Base-by-base conservation (phyloP, 2,113 vertebrate genomes). In the Physeter macrocephalus region DNA sequence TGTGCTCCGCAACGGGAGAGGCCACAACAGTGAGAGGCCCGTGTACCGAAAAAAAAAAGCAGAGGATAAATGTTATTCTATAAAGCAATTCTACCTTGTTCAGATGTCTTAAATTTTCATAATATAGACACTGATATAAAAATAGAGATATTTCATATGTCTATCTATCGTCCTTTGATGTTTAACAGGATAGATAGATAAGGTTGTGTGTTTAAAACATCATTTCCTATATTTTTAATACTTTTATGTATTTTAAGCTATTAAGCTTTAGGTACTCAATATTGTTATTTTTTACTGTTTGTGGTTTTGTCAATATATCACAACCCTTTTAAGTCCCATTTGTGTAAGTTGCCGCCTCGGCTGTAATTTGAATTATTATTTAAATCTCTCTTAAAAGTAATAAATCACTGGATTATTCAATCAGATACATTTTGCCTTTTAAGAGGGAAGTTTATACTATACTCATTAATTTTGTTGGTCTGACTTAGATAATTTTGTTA, bases 331-430 rank as follows among this genome's bases (percentile, higher is more conserved):
- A 52, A 34, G 15, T 88, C 18, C 4, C 29, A 69, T 88, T 49
- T 57, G 9, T 93, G 15, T 27, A 36, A 69, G 7, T 85, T 61
- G 27, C 21, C 66, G 77, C 25, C 46, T 88, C 34, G 46, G 20
- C 52, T 88, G 6, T 69, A 83, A 75, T 82, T 54, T 85, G 5
- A 66, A 36, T 69, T 86, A 46, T 71, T 95, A 59, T 81, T 91
- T 88, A 86, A 31, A 36, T 64, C 27, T 43, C 34, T 92, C 74
- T 84, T 94, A 84, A 78, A 96, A 87, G 43, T 90, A 87, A 80
- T 62, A 88, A 49, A 59, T 77, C 46, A 46, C 6, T 66, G 25
- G 4, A 77, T 41, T 81, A 39, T 94, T 81, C 49, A 94, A 5
- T 5, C 13, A 27, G 27, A 86, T 72, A 25, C 7, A 61, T 67